Conservation (phyloP, 2,888 invertebrate genomes). For the Diarsia rubi region DNA sequence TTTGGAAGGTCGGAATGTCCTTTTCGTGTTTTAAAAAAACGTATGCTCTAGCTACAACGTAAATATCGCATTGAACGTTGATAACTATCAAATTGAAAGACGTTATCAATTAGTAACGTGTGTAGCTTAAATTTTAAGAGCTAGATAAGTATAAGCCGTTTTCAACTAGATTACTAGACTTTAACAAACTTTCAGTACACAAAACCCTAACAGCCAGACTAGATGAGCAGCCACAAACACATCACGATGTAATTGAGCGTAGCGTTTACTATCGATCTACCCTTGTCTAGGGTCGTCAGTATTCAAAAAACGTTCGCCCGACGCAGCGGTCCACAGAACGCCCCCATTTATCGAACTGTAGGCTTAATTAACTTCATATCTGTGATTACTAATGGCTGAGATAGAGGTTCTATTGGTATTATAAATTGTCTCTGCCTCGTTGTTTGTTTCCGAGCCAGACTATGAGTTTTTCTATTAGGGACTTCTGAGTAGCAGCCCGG, state of each 20-base stretch:
- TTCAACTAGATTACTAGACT: constrained; percentile 8
- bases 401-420: neutral
- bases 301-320: constrained; percentile 67
- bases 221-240: neutral
- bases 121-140: neutral
- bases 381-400: constrained; percentile 12
- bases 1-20: neutral
- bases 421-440: neutral
- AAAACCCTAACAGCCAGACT: neutral
- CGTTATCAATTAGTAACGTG: neutral
- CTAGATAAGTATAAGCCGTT: neutral
- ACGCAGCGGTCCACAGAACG: constrained; percentile 47
- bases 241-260: constrained; percentile 49
- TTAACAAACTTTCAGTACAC: neutral
- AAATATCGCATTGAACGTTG: neutral
- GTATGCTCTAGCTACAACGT: neutral
- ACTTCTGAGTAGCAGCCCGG: neutral
- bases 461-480: neutral
- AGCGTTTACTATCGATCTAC: constrained; percentile 66
- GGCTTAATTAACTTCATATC: constrained; percentile 48
- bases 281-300: constrained; percentile 62
- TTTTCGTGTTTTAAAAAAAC: neutral
- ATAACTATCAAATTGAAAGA: neutral
- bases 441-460: neutral
- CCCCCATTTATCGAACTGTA: constrained; percentile 36